A percentile compares a stretch with the other conserved stretches of the same genome.
These are phyloP conservation scores for Uromys caudimaculatus DNA, from an alignment of 2,797 vertebrate species.

Conservation along the genomic window DNA sequence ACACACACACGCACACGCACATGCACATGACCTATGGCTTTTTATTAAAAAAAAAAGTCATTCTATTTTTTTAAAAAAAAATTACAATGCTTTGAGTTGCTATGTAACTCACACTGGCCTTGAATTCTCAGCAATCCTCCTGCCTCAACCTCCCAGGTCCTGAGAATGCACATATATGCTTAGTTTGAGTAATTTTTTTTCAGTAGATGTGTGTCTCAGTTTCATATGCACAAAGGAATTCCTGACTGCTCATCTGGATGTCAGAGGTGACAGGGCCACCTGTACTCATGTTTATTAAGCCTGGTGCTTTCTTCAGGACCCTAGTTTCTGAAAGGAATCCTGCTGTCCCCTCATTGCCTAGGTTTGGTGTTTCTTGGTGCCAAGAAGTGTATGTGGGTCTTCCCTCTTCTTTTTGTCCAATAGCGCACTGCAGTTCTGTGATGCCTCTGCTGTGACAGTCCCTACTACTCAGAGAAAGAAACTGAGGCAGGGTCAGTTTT, in stretches of 20 bases:
- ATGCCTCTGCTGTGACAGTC: background rate
- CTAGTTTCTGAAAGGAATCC: background rate
- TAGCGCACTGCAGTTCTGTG: background rate
- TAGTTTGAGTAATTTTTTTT: background rate
- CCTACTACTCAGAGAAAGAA: background rate
- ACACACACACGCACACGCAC: background rate
- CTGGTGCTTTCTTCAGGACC: background rate
- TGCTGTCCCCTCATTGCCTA: background rate
- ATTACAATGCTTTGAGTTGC: background rate
- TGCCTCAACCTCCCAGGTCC: background rate
- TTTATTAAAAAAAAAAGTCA: background rate
- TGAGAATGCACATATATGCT: background rate
- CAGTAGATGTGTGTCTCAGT: rapidly evolving
- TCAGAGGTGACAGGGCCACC: background rate
- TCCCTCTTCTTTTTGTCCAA: background rate
- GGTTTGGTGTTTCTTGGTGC: background rate
- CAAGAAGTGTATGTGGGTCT: rapidly evolving
- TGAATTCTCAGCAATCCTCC: background rate
- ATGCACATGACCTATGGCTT: too few relatives aligned
- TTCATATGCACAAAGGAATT: background rate
- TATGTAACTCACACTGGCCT: background rate
- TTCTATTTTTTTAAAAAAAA: background rate
- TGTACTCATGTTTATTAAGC: background rate
- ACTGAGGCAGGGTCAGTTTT: background rate
- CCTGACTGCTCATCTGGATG: too few relatives aligned